Evolutionary conservation across 2,797 vertebrate species (phyloP), one percentile per base, ranked within the genome.

Genomic region (Gymnoscopelus braueri): DNA sequence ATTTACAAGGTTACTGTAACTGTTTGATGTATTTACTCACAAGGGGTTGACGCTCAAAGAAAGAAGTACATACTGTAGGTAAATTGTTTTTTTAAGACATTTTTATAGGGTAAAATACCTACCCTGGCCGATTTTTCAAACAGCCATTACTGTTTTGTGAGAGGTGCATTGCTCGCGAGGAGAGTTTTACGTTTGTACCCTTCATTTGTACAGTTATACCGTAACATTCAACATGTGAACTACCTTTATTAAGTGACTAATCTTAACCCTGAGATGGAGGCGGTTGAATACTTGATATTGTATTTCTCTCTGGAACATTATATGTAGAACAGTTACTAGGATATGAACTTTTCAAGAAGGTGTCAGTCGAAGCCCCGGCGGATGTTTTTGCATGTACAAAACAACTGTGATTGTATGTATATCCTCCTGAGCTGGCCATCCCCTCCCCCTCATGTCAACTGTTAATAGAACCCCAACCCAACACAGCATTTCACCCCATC

Each of bases 131-230:
- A 70, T 92, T 93, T 91, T 85, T 85, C 86, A 83, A 88, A 80
- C 69, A 61, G 71, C 70, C 55, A 66, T 84, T 93, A 79, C 83
- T 89, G 63, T 85, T 86, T 91, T 82, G 88, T 95, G 95, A 95
- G 95, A 94, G 84, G 3, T 26, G 44, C 12, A 6, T 51, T 15
- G 32, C 79, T 67, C 76, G 7, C 69, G 48, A 77, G 70, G 74
- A 50, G 50, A 44, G 39, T 9, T 44, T 51, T 51, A 1, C 50
- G 50, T 51, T 51, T n/a, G 50, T 51, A 15, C 50, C 50, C 12
- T 8, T 15, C 3, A 8, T 13, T 51, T 13, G 50, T 51, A 13
- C 12, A 13, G n/a, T 8, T 12, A 3, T 8, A 48, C 12, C 47
- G 7, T 48, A 51, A 7, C 12, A 51, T 15, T 15, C 12, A 13